phyloP scores from a whole-genome alignment of 2,888 invertebrate species.

The Cerastis rubricosa region DNA sequence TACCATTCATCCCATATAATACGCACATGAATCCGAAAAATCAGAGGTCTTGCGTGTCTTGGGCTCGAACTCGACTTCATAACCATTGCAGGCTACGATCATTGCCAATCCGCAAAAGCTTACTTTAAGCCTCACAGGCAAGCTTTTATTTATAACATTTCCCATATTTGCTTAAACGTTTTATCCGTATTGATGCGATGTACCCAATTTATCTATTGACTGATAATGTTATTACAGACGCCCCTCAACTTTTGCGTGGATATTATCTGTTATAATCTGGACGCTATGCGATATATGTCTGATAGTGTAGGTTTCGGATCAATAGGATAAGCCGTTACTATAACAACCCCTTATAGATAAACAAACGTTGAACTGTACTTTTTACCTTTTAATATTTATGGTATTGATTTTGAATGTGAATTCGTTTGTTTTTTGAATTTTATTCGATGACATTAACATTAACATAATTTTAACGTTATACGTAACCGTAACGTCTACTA shows the following conservation, averaged over 20 bases:
- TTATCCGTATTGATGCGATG: conserved; percentile 57
- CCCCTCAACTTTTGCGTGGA: conserved; percentile 44
- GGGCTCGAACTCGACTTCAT: no score
- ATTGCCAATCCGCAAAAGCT: not conserved
- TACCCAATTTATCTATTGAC: conserved; percentile 54
- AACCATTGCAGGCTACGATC: not conserved
- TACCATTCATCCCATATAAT: no score
- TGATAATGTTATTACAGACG: conserved; percentile 58
- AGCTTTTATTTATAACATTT: conserved; percentile 34
- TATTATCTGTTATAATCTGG: conserved; percentile 55
- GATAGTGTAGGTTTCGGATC: conserved; percentile 56
- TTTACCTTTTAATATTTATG: not conserved
- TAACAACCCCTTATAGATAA: conserved; percentile 59
- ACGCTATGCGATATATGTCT: conserved; percentile 41
- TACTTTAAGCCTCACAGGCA: not conserved
- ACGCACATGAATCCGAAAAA: no score
- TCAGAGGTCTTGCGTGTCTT: no score
- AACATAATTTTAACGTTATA: not conserved
- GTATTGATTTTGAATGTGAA: not conserved
- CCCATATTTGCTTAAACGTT: conserved; percentile 45
- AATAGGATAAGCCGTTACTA: conserved; percentile 60
- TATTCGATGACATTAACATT: not conserved
- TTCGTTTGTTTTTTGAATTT: not conserved
- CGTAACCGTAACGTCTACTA: not conserved
- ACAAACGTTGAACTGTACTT: conserved; percentile 34